phyloP scores from a whole-genome alignment of 2,888 invertebrate genomes.

The Epiperipatus broadwayi region DNA sequence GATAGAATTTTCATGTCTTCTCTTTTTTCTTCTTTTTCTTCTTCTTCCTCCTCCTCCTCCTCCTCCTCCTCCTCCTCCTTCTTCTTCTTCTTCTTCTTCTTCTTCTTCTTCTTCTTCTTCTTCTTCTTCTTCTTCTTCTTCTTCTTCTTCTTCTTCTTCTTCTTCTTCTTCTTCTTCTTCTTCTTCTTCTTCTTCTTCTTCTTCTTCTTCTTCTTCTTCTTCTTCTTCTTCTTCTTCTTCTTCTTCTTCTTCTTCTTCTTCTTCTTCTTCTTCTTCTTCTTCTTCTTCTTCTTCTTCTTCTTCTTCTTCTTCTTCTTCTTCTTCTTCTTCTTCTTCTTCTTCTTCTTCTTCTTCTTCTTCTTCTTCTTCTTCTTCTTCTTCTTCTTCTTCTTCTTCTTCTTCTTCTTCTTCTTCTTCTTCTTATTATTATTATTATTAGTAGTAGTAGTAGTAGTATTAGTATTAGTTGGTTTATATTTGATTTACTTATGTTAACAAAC shows the following conservation, averaged over 20 bases:
- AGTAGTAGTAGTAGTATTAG: no score
- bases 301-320: neutral
- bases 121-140: slow-evolving; percentile 17
- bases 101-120: slow-evolving; percentile 16
- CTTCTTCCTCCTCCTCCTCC: no score
- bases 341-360: neutral
- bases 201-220: neutral
- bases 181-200: neutral
- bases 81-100: slow-evolving; percentile 16
- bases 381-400: neutral
- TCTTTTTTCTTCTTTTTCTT: no score
- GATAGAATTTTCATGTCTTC: no score
- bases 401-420: neutral
- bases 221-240: neutral
- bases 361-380: neutral
- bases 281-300: neutral
- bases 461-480: no score
- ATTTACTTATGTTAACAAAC: no score
- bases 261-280: neutral
- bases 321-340: neutral
- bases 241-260: neutral
- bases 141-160: slow-evolving; percentile 12
- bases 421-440: no score
- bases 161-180: neutral
- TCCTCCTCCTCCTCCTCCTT: neutral